A percentile compares a stretch with the other conserved stretches of the same genome.
Evolutionary conservation across 2,113 vertebrate genomes (phyloP).

Genomic region (Lamprologus tigripictilis): DNA sequence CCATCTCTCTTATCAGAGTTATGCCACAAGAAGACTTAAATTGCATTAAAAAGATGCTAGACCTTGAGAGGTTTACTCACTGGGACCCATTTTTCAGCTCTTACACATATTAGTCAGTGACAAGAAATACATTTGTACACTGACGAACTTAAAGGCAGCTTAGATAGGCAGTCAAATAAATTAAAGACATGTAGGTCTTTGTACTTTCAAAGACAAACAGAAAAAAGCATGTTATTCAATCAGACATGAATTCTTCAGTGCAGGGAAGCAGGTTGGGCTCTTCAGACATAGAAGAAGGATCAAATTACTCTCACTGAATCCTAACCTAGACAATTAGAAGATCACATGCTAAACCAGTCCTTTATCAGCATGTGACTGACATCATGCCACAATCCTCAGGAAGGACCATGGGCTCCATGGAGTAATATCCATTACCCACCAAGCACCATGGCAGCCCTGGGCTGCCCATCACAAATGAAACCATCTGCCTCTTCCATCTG

Average conservation of each 20-base stretch:
- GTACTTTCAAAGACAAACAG: background rate
- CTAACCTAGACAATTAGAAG: conserved; percentile 37
- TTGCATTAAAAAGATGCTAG: background rate
- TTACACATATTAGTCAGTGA: background rate
- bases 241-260: background rate
- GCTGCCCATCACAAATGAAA: conserved; percentile 71
- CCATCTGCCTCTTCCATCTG: conserved; percentile 79
- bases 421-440: conserved; percentile 69
- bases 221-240: background rate
- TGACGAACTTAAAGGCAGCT: background rate
- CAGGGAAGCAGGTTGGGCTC: background rate
- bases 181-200: background rate
- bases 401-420: conserved; percentile 38
- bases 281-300: background rate
- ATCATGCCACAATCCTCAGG: conserved; percentile 45
- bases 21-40: conserved; percentile 5
- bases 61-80: conserved; percentile 10
- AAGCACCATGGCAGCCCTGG: conserved; percentile 54
- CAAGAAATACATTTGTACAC: background rate
- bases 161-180: background rate
- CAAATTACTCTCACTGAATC: conserved; percentile 20
- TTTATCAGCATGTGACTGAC: conserved; percentile 48
- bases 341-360: conserved; percentile 45
- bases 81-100: conserved; percentile 14
- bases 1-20: conserved; percentile 36